Base-by-base conservation (phyloP, 2,888 invertebrate species). In the Branchipolynoe longqiensis region DNA sequence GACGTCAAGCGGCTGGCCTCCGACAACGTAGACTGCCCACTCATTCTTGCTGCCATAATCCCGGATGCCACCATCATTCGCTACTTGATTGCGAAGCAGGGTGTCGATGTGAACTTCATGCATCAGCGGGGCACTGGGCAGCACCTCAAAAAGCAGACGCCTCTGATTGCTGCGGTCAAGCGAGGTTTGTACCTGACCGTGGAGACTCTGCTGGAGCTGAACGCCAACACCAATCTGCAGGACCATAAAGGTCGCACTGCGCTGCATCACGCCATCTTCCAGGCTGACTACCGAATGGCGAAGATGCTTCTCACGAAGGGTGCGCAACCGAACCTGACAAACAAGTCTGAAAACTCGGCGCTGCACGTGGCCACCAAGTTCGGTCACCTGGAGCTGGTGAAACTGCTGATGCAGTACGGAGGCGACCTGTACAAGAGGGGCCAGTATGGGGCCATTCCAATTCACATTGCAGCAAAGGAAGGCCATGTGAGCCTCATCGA, bases 391-490 rank as follows among this genome's bases (percentile, higher is more conserved):
- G 89, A 89, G 56, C 86, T 89, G 64, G 88, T 88, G 14, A 88
- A 86, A 48, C 69, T 89, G 62, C 59, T 89, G 64, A 41, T 88
- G 36, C 84, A 86, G n/a, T 87, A 88, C 41, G 88, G 87, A 22
- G 89, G 86, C 25, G 89, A 89, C 54, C 62, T 88, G 31, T 89
- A 88, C 85, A 89, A 87, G 82, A 86, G 87, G 58, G 89, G 88
- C 31, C 87, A 86, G 41, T 85, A 83, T 25, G 89, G 89, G 6
- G 89, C 89, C 18, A 88, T 89, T 18, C 89, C 89, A 4, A 86
- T 89, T 59, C 89, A 89, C 84, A 89, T 89, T 18, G 89, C 89
- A 18, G 88, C 89, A 33, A 87, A 81, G 41, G 89, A 89, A 56
- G 89, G 89, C 6, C 89, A 89, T 73, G 41, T 85, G 0, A 81